These are phyloP conservation scores for Proteles cristata DNA, from an alignment of 2,113 vertebrate genomes.

Conservation along the genomic window DNA sequence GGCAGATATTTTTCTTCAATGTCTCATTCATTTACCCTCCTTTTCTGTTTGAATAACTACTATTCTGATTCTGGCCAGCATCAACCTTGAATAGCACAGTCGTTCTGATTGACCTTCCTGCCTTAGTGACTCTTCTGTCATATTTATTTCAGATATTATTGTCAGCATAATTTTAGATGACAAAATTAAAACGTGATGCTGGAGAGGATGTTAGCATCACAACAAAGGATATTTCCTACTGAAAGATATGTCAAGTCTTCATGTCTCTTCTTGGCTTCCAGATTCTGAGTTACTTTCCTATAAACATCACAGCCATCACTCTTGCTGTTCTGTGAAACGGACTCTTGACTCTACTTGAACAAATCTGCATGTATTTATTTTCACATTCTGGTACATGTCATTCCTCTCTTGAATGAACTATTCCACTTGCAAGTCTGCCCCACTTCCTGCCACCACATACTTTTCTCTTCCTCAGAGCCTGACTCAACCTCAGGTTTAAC, in stretches of 20 bases:
- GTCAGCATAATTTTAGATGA: slow-evolving; percentile 28
- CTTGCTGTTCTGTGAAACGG: background rate
- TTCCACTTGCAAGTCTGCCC: background rate
- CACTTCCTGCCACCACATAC: background rate
- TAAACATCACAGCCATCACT: too few species aligned
- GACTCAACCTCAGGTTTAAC: background rate
- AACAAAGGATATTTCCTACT: background rate
- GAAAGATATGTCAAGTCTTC: background rate
- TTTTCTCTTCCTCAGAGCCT: background rate
- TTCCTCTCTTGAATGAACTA: background rate
- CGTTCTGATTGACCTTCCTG: background rate
- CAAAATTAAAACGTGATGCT: background rate
- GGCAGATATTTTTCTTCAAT: background rate
- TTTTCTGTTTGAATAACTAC: background rate
- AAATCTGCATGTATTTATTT: background rate
- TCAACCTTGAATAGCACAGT: too few species aligned
- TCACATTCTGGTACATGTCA: background rate
- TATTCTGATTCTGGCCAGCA: background rate
- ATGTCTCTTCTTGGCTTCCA: background rate
- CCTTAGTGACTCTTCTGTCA: background rate
- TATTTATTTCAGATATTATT: slow-evolving; percentile 29
- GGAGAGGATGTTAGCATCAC: background rate
- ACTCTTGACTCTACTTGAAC: background rate
- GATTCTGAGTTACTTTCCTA: background rate
- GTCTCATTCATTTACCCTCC: background rate